phyloP scores from a whole-genome alignment of 2,888 invertebrate species.

The Lepidochrysops patricia region DNA sequence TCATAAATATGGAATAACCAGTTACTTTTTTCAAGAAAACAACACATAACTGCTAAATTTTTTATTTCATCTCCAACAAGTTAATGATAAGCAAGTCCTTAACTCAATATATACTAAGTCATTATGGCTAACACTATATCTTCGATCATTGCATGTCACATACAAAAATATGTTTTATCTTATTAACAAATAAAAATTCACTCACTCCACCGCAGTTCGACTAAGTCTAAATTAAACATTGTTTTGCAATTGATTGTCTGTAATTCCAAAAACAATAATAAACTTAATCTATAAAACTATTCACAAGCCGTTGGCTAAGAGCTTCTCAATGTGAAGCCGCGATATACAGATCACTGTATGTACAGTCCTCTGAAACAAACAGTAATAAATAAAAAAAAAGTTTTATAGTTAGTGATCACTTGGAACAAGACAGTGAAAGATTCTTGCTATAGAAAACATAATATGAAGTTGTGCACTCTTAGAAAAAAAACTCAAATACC shows the following conservation, averaged over 20 bases:
- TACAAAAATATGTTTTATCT: constrained; percentile 67
- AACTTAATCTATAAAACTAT: constrained; percentile 43
- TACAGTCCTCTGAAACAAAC: constrained; percentile 48
- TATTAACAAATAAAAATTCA: constrained; percentile 64
- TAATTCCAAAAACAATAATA: constrained; percentile 47
- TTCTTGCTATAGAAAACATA: too few species aligned
- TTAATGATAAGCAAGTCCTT: constrained; percentile 65
- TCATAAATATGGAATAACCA: too few species aligned
- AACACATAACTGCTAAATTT: constrained; percentile 44
- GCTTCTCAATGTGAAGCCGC: constrained; percentile 57
- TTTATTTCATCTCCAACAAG: constrained; percentile 66
- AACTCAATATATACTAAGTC: constrained; percentile 61
- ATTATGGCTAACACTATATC: constrained; percentile 56
- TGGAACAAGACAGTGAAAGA: too few species aligned
- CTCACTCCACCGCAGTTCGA: constrained; percentile 55
- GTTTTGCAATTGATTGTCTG: constrained; percentile 42
- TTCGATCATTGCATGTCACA: constrained; percentile 51
- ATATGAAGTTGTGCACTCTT: too few species aligned
- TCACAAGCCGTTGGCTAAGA: constrained; percentile 51
- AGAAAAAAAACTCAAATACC: too few species aligned
- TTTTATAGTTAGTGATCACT: neutral
- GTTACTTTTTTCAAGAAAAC: too few species aligned
- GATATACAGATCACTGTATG: constrained; percentile 48
- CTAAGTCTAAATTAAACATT: constrained; percentile 52
- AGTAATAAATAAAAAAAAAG: constrained; percentile 14